These are phyloP conservation scores for Orchesella cincta DNA, from an alignment of 1,140 invertebrate genomes.

Conservation along the genomic window DNA sequence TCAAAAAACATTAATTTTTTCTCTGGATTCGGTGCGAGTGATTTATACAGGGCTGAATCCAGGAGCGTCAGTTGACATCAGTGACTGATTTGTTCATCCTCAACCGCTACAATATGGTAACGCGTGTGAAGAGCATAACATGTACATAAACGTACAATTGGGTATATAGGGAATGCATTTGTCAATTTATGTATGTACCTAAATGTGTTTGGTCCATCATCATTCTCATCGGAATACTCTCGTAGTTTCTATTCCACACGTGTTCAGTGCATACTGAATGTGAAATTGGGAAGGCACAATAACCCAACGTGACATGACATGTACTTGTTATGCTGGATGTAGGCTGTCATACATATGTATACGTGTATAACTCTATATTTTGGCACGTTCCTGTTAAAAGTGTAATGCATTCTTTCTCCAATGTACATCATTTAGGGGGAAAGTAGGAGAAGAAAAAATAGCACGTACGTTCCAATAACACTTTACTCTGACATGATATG, in stretches of 20 bases:
- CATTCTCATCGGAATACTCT: background rate
- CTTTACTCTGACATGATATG: constrained; percentile 10
- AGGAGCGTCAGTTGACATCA: no score
- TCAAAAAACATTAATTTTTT: no score
- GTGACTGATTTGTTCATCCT: background rate
- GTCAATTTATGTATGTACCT: background rate
- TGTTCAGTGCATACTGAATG: background rate
- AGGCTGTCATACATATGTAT: background rate
- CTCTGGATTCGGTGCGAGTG: no score
- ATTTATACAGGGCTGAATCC: no score
- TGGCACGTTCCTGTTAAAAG: background rate
- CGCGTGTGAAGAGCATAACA: background rate
- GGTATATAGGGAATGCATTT: background rate
- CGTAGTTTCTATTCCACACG: background rate
- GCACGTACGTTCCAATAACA: constrained; percentile 3
- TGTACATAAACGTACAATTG: background rate
- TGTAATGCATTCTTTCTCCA: background rate
- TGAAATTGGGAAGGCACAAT: background rate
- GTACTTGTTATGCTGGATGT: background rate
- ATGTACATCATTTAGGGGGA: background rate
- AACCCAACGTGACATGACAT: background rate
- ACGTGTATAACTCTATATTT: background rate
- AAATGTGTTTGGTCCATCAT: background rate
- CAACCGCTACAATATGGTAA: background rate
- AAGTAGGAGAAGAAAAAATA: background rate